Conservation (phyloP, 2,113 vertebrate genomes). For the Orthonyx spaldingii region DNA sequence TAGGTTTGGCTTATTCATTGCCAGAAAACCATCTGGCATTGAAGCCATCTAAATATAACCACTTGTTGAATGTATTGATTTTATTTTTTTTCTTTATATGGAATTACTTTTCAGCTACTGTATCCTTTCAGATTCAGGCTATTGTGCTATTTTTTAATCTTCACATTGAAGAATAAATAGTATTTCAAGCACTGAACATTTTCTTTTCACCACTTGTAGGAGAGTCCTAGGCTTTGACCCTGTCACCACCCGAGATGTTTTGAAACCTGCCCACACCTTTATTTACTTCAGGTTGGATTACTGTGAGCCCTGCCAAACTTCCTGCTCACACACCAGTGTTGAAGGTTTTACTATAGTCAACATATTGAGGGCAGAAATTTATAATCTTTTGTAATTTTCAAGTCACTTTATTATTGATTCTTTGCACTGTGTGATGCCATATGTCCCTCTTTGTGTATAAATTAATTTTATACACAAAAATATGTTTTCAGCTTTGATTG, state of each 20-base stretch:
- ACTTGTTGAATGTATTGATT: background rate
- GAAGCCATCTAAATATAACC: slow-evolving; percentile 23
- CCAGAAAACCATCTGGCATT: background rate
- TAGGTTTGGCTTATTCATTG: background rate
- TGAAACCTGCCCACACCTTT: slow-evolving; percentile 14
- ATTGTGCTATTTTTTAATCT: background rate
- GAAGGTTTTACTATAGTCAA: background rate
- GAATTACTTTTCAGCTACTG: slow-evolving; percentile 12
- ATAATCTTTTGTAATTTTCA: background rate
- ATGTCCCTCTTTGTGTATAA: background rate
- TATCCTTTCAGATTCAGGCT: background rate
- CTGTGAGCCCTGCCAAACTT: background rate
- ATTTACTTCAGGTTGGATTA: background rate
- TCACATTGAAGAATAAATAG: background rate
- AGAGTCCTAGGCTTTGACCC: background rate
- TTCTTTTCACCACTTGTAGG: background rate
- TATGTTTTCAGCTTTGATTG: background rate
- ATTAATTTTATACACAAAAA: background rate
- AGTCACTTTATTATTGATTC: background rate
- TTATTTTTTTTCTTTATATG: slow-evolving; percentile 34
- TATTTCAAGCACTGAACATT: slow-evolving; percentile 6
- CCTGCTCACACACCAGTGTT: background rate
- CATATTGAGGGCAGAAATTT: background rate
- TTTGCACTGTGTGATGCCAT: background rate
- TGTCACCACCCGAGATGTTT: background rate